Base-by-base conservation (phyloP, 2,113 vertebrate species). In the Cynopterus brachyotis region DNA sequence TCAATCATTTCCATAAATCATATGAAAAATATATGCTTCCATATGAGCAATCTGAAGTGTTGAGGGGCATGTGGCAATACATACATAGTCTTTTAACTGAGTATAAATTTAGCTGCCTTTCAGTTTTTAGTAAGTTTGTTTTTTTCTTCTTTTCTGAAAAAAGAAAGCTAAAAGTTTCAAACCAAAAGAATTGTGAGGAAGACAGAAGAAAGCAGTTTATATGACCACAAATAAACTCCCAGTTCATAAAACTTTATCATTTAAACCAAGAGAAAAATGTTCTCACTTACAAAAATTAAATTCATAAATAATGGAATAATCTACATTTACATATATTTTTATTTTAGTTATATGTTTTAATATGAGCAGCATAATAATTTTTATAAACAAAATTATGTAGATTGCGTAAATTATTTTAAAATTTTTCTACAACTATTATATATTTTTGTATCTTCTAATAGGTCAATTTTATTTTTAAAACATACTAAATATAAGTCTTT, bases 81-180 rank as follows among this genome's bases (percentile, higher is more conserved):
- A 95, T 55, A 91, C 84, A 95, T 95, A 6, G 90, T 96, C 91
- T 98, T 98, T 97, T 97, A 97, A 94, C 22, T 92, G 82, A 88
- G n/a, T 92, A 95, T 97, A 98, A 98, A 98, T 98, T 98, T 98
- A 98, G 57, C 88, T 98, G 88, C 92, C 82, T 98, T 97, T 96
- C 93, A 90, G 35, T 55, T 96, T 95, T 96, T 62, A 78, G 66
- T 78, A 83, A 66, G 9, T 22, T 94, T 92, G 13, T 62, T 64
- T 88, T 85, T 26, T 67, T 20, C 28, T 96, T 20, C 11, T 83
- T 89, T 88, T 81, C 62, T 97, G 72, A 66, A 97, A 76, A 93
- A 15, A 96, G 26, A 97, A 50, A 96, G 50, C 95, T 97, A 98
- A 97, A 97, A 96, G 70, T 93, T 97, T 97, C 97, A 84, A 95